Conservation (phyloP, 2,888 invertebrate genomes). For the Noctuana brunneofusca region DNA sequence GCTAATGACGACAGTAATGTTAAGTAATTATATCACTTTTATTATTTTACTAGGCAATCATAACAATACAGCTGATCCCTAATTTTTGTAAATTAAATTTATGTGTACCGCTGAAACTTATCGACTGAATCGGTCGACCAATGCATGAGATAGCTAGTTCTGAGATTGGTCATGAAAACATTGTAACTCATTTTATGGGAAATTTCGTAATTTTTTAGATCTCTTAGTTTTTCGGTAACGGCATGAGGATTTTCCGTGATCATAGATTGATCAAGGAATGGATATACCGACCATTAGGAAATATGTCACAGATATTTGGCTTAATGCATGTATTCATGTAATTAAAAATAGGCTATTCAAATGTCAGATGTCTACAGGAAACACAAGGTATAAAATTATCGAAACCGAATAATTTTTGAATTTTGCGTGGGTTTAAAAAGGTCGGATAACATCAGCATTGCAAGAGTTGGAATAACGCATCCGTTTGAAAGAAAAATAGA, state of each 20-base stretch:
- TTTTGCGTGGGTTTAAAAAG: neutral
- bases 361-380: neutral
- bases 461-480: too few relatives aligned
- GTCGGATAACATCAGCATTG: neutral
- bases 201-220: slow-evolving; percentile 32
- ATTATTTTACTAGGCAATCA: slow-evolving; percentile 14
- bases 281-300: neutral
- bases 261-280: slow-evolving; percentile 2
- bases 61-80: neutral
- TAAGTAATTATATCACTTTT: neutral
- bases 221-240: slow-evolving; percentile 33
- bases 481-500: too few relatives aligned
- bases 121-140: slow-evolving; percentile 21
- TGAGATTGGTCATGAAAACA: slow-evolving; percentile 26
- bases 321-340: neutral
- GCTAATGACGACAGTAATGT: slow-evolving; percentile 4
- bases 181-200: slow-evolving; percentile 17
- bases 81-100: neutral
- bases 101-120: neutral
- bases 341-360: neutral
- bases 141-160: slow-evolving; percentile 29
- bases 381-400: neutral
- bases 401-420: neutral
- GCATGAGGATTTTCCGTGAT: slow-evolving; percentile 24
- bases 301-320: slow-evolving; percentile 15